Conservation (phyloP, 2,888 invertebrate species). For the Lepidocyrtoides sp. region DNA sequence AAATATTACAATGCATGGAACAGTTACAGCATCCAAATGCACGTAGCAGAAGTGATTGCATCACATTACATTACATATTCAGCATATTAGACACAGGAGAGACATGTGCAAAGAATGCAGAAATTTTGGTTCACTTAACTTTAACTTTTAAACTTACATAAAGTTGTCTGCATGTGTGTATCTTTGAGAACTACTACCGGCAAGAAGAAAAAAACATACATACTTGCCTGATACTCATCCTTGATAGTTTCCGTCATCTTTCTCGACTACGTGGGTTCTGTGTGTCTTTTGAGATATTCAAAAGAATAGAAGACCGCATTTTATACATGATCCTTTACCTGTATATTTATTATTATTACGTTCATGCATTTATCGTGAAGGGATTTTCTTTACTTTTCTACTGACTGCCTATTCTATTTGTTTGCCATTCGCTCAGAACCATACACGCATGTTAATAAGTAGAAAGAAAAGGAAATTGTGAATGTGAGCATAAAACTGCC, state of each 20-base stretch:
- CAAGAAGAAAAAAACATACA: background rate
- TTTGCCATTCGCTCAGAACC: conserved; percentile 10
- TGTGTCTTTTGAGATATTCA: background rate
- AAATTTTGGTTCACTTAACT: conserved; percentile 60
- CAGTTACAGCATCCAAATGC: conserved; percentile 44
- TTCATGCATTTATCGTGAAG: background rate
- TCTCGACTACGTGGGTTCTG: background rate
- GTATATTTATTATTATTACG: conserved; percentile 14
- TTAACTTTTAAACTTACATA: conserved; percentile 33
- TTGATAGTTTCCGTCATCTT: conserved; percentile 29
- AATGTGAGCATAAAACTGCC: conserved; percentile 51
- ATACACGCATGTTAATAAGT: background rate
- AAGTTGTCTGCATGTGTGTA: background rate
- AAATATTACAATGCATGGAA: background rate
- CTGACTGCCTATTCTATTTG: too few relatives aligned
- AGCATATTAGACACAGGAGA: conserved; percentile 72
- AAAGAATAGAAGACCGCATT: background rate
- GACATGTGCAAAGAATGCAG: conserved; percentile 74
- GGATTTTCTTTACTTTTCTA: background rate
- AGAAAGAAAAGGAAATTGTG: conserved; percentile 35
- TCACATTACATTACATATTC: conserved; percentile 76
- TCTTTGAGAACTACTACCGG: background rate
- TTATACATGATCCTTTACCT: conserved; percentile 32
- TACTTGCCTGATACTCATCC: conserved; percentile 16
- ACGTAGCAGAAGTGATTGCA: conserved; percentile 68